Evolutionary conservation across 2,888 invertebrate genomes (phyloP), one percentile per base, ranked within the genome.

Genomic region (Adineta ricciae): DNA sequence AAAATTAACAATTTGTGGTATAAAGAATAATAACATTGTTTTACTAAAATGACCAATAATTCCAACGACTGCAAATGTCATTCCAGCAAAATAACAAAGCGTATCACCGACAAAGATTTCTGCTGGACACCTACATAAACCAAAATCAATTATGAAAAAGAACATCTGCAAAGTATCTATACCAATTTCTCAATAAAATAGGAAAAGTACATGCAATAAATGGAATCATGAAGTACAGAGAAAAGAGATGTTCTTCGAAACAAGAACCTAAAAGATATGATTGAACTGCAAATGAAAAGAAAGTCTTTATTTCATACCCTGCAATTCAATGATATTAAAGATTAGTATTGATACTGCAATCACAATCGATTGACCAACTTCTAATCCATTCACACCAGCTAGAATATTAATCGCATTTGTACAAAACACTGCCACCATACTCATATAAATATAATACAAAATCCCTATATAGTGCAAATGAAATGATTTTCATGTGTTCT

Each of bases 361-460:
- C 52, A 99, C 92, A 52, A 97, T 92, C 86, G 96, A 95, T 90
- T 99, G 99, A 9, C 99, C 99, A 86, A 95, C 96, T 92, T 99
- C 99, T 85, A 99, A 92, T 5, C 99, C 99, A 92, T 99, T 99
- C 84, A 99, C 94, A 82, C 99, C 99, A 86, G 99, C 97, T 87
- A 97, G 92, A 89, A 99, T 99, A 90, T 99, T 99, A 88, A 99
- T 99, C 21, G 99, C 98, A 92, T 99, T 99, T 73, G 99, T 99
- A 90, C 97, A 99, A 91, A 99, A 99, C 19, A 99, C 97, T 84
- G 97, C 96, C 88, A 99, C 91, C 95, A 98, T 96, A 85, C 96
- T 96, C 97, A 99, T 99, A 90, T 97, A 99, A 19, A 98, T 90
- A 89, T 99, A 99, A 91, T 99, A 9, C 16, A 50, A 16, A 87